Base-by-base conservation (phyloP, 2,797 vertebrate genomes). In the Labeo calbasu region DNA sequence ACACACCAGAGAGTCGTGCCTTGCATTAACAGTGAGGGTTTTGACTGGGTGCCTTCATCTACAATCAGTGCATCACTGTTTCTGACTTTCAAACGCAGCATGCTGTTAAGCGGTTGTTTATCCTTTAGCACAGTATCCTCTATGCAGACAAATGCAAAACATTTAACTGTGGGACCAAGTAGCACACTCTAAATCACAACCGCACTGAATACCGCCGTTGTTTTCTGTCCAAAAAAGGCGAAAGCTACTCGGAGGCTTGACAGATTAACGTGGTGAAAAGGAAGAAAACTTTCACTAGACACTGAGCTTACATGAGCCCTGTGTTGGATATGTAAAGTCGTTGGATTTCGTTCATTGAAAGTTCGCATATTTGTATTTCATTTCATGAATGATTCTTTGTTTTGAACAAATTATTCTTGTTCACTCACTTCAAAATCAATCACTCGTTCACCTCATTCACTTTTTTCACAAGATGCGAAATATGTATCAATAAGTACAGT, bases 21-120 rank as follows among this genome's bases (percentile, higher is more conserved):
- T 57, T 86, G 79, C 71, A 69, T 86, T 87, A 87, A 89, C 75
- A 85, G 87, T n/a, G 57, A 83, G 63, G 48, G 80, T 87, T 89
- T 86, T 89, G 79, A 87, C 77, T 84, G 43, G 40, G 14, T 66
- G 72, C 40, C 65, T 79, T 80, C 72, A 61, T 77, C 53, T 73
- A 66, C 40, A 70, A 77, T 84, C 81, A 84, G 81, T 82, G 83
- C 57, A 48, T 75, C 23, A 77, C 84, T 84, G 77, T 80, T 77
- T 84, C 53, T 53, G 48, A 79, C 65, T 84, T 85, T 66, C 72
- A 84, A 77, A 86, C 46, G 61, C 61, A 84, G 80, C 72, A 65
- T 85, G 61, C 53, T 78, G 51, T 77, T 84, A 77, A 73, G 79
- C n/a, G 25, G 43, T 32, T 84, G 84, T 89, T 87, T 84, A 86